Evolutionary conservation across 2,113 vertebrate species (phyloP).

Genomic region (Peromyscus leucopus): DNA sequence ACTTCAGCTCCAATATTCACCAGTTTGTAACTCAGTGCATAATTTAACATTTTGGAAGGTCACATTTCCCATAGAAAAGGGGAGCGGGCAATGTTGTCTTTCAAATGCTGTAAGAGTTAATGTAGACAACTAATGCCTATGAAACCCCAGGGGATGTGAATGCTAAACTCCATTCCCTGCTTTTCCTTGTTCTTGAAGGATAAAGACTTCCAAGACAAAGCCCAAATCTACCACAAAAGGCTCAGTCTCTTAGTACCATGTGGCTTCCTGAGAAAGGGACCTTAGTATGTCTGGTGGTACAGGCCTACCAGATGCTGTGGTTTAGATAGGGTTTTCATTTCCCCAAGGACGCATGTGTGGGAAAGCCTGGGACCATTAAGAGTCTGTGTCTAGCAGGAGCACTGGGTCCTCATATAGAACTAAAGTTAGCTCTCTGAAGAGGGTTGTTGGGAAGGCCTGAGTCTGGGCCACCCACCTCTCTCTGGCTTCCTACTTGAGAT

Average conservation of each 20-base stretch:
- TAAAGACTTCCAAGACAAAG: background rate
- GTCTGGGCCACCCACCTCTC: background rate
- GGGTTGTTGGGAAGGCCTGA: background rate
- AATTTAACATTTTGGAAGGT: constrained; percentile 3
- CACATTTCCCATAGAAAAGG: background rate
- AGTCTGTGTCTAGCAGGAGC: background rate
- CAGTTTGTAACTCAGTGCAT: background rate
- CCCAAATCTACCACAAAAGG: background rate
- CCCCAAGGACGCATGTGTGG: background rate
- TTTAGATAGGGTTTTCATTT: background rate
- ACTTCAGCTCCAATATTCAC: background rate
- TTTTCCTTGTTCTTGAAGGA: background rate
- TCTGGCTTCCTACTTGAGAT: background rate
- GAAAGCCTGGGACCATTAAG: background rate
- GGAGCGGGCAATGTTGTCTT: background rate
- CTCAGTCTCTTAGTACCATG: accelerated
- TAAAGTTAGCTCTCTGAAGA: background rate
- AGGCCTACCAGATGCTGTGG: background rate
- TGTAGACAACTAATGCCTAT: background rate
- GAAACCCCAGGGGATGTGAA: background rate
- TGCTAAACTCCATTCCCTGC: background rate
- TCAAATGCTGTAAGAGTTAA: background rate
- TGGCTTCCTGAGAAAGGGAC: background rate
- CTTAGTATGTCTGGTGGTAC: background rate
- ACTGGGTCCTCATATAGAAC: background rate